A percentile compares a stretch with the other conserved stretches of the same genome.
phyloP scores from a whole-genome alignment of 35 echinoderm and acorn worm species.

The Strongylocentrotus purpuratus region DNA sequence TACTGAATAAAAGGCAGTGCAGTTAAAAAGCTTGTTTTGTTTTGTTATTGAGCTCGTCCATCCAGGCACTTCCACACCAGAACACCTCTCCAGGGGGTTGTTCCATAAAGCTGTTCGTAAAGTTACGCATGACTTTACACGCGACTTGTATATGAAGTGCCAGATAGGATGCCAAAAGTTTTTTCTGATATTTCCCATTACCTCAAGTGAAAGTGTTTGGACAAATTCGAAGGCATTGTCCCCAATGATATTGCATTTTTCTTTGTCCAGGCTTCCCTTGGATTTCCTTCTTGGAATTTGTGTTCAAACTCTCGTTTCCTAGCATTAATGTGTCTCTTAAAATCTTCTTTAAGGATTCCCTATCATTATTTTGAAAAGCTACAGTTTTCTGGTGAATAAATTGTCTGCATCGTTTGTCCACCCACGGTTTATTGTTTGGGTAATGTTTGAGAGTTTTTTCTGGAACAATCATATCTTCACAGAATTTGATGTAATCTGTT shows the following conservation, averaged over 20 bases:
- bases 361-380: neutral
- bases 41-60: too few relatives aligned
- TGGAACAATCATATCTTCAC: slow-evolving; percentile 1
- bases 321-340: neutral
- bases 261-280: neutral
- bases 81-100: too few relatives aligned
- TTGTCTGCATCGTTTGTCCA: neutral
- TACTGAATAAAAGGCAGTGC: too few relatives aligned
- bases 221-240: neutral
- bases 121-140: too few relatives aligned
- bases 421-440: slow-evolving; percentile 10
- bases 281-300: neutral
- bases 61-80: too few relatives aligned
- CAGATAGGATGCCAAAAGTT: too few relatives aligned
- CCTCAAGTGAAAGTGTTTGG: too few relatives aligned
- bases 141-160: too few relatives aligned
- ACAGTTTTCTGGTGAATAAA: slow-evolving; percentile 24
- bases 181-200: too few relatives aligned
- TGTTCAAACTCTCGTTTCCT: slow-evolving; percentile 20
- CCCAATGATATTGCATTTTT: neutral
- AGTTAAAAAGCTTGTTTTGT: too few relatives aligned
- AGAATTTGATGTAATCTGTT: neutral
- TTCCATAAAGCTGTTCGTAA: too few relatives aligned
- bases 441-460: slow-evolving; percentile 31
- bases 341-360: neutral